Conservation (phyloP, 2,888 invertebrate genomes). For the Celastrina argiolus region DNA sequence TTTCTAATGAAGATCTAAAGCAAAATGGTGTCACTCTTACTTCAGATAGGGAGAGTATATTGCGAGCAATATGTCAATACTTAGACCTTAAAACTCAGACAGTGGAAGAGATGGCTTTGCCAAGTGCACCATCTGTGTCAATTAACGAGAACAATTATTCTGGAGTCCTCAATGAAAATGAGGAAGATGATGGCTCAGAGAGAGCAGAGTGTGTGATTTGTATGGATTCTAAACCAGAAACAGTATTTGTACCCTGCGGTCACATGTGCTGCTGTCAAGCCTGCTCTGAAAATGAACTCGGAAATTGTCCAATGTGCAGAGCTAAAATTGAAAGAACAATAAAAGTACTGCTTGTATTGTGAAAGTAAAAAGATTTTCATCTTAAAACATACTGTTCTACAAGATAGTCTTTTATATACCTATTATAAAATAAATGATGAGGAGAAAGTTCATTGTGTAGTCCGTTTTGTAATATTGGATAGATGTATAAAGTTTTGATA, state of each 20-base stretch:
- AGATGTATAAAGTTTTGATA: not conserved
- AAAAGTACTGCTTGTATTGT: conserved; percentile 74
- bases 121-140: conserved; percentile 47
- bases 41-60: conserved; percentile 79
- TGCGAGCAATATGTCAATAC: conserved; percentile 80
- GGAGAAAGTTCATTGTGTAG: not conserved
- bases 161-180: conserved; percentile 52
- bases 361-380: not conserved
- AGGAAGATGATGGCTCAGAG: conserved; percentile 45
- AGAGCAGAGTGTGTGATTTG: conserved; percentile 89
- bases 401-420: not conserved
- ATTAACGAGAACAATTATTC: conserved; percentile 48
- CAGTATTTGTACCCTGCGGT: conserved; percentile 92
- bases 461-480: not conserved
- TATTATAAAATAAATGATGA: not conserved
- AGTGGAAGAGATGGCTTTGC: conserved; percentile 36
- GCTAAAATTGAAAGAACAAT: conserved; percentile 83
- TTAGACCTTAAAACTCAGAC: conserved; percentile 56
- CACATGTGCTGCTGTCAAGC: conserved; percentile 89
- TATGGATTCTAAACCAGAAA: conserved; percentile 83
- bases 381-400: not conserved
- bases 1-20: conserved; percentile 76
- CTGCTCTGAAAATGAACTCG: conserved; percentile 80
- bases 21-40: conserved; percentile 76
- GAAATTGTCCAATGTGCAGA: conserved; percentile 89